Evolutionary conservation across 2,797 vertebrate genomes (phyloP).

Genomic region (Avahi laniger): DNA sequence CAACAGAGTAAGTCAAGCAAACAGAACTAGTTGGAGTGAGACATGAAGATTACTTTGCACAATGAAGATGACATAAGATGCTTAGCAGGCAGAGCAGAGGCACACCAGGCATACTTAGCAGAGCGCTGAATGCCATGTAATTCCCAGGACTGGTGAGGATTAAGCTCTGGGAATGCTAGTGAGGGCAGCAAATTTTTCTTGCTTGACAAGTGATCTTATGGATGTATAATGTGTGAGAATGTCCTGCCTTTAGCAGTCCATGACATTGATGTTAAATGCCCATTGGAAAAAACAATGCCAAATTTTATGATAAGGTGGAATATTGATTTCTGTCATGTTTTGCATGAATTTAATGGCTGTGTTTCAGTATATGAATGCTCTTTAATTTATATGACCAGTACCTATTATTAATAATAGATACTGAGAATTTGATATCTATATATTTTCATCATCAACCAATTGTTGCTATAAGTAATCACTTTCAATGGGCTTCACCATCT

Average conservation of each 20-base stretch:
- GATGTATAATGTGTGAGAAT: background rate
- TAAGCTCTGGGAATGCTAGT: background rate
- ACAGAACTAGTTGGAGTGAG: background rate
- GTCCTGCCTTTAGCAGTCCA: background rate
- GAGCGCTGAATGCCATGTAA: background rate
- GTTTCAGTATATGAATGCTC: background rate
- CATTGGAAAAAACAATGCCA: background rate
- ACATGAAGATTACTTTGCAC: background rate
- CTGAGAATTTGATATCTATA: background rate
- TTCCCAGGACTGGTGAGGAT: background rate
- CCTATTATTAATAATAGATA: background rate
- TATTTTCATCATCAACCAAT: slow-evolving; percentile 42
- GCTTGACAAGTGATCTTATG: background rate
- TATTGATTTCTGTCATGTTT: background rate
- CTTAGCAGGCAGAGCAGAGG: background rate
- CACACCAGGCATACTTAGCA: background rate
- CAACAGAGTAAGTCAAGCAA: background rate
- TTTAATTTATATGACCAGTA: background rate
- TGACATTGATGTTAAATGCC: background rate
- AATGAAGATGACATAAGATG: background rate
- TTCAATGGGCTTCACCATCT: background rate
- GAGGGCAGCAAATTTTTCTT: background rate
- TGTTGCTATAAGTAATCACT: background rate
- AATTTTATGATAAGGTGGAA: background rate
- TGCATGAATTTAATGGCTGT: background rate